These are phyloP conservation scores for Clanis bilineata DNA, from an alignment of 2,888 invertebrate species.

Conservation along the genomic window DNA sequence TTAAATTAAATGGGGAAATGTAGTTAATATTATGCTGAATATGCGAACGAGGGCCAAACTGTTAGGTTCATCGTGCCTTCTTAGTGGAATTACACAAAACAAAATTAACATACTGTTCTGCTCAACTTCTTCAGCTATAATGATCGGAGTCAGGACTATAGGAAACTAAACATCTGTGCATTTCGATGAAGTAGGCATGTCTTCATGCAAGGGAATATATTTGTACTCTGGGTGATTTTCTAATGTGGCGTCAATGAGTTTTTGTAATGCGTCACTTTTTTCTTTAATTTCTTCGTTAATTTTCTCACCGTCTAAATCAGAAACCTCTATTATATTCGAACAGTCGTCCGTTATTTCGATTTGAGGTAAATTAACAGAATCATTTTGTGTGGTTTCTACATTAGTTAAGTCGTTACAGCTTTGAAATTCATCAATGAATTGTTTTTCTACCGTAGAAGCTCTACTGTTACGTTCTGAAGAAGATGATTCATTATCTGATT, in stretches of 20 bases:
- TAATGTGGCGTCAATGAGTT: slow-evolving; percentile 69
- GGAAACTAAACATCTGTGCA: slow-evolving; percentile 70
- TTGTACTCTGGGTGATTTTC: slow-evolving; percentile 74
- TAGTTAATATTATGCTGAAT: slow-evolving; percentile 12
- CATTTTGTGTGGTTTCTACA: slow-evolving; percentile 22
- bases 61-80: slow-evolving; percentile 30
- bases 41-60: slow-evolving; percentile 27
- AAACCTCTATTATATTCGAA: slow-evolving; percentile 14
- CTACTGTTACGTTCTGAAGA: slow-evolving; percentile 58
- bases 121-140: slow-evolving; percentile 41
- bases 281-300: slow-evolving; percentile 60
- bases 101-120: slow-evolving; percentile 69
- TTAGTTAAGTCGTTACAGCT: slow-evolving; percentile 49
- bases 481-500: slow-evolving; percentile 52
- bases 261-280: slow-evolving; percentile 69
- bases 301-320: slow-evolving; percentile 41
- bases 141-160: slow-evolving; percentile 43
- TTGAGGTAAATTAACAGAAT: slow-evolving; percentile 26
- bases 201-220: slow-evolving; percentile 61
- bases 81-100: slow-evolving; percentile 43
- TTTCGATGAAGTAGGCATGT: slow-evolving; percentile 62
- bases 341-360: slow-evolving; percentile 36
- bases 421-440: slow-evolving; percentile 52
- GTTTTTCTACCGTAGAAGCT: slow-evolving; percentile 58
- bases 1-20: background rate